Base-by-base conservation (phyloP, 2,888 invertebrate genomes). In the Philhelius pedissequus region DNA sequence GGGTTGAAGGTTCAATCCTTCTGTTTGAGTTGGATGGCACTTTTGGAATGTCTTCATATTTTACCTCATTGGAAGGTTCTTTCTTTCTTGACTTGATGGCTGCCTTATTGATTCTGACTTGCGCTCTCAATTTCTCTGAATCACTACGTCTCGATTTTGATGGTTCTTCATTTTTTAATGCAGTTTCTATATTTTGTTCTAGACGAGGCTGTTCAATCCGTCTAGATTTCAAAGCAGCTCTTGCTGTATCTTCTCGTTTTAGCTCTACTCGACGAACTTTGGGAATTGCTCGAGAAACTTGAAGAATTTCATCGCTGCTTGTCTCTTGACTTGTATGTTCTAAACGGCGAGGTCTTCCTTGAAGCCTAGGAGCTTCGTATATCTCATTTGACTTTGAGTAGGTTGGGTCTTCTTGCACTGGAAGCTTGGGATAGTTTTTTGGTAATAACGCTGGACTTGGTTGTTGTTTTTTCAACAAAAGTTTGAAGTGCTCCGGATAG, bases 401-500 rank as follows among this genome's bases (percentile, higher is more conserved):
- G 0, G 58, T 13, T 5, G 35, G 64, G 9, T 76, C 73, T 13
- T 73, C 81, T 18, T 27, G 32, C 7, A 40, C 1, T 0, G 70
- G 71, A 11, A 66, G 62, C n/a, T 62, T 73, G 25, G 73, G 69
- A 11, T 69, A 48, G 13, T 69, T 83, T 30, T 64, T 73, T 0
- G 68, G 52, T 1, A 70, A 2, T 9, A 43, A 7, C 2, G n/a
- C 69, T 1, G 54, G 8, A n/a, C 68, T 69, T 13, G 81, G 81
- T 32, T 43, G 38, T n/a, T 84, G 79, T 18, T 86, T 80, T 43
- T 78, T 93, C 60, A 94, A 91, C 69, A 94, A 90, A n/a, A 94
- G 93, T 89, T 94, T 94, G 88, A 94, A 94, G 88, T 93, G 93
- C 88, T 93, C 94, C 18, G 94, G 94, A 90, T 94, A 94, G 88